Evolutionary conservation across 2,888 invertebrate genomes (phyloP), one percentile per base, ranked within the genome.

Genomic region (Phymatocera aterrima): DNA sequence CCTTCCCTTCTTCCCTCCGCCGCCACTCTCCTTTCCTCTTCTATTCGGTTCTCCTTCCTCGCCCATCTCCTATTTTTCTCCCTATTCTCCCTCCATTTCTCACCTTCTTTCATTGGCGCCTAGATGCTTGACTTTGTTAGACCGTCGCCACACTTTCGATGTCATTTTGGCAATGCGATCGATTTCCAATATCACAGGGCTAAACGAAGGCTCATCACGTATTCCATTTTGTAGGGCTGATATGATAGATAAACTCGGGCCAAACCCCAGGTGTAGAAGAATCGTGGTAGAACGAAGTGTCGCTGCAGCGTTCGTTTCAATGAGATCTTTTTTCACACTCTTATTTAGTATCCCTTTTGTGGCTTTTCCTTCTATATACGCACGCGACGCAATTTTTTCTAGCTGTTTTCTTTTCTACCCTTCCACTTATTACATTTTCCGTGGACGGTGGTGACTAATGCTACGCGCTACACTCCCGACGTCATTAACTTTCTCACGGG

Each of bases 191-290:
- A 84, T 75, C 82, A 70, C 64, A 83, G 80, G 83, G 80, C 79
- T 80, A 79, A 80, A 77, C 81, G 83, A 84, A 83, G 81, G 83
- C 84, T 85, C 86, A 84, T 85, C 85, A 82, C 83, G 84, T 84
- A 86, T 87, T 87, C 85, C 83, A 86, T 86, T 85, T 84, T 82
- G 81, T 81, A 80, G 54, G 77, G 70, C 81, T 81, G 83, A 81
- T 83, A 84, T 82, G 85, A 84, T 81, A 83, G 82, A 85, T 84
- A 78, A 78, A 72, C 54, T 31, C 74, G 51, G n/a, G 34, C 34
- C 72, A 34, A 72, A 48, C 28, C 34, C 31, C 51, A 51, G 72
- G 51, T 51, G 34, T 51, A 10, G 51, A 37, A 72, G 51, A 72
- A 72, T 72, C 18, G n/a, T 72, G 34, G 51, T 51, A 46, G 37